These are phyloP conservation scores for Drosophila ercepeae DNA, from an alignment of 1,140 invertebrate species.

Conservation along the genomic window DNA sequence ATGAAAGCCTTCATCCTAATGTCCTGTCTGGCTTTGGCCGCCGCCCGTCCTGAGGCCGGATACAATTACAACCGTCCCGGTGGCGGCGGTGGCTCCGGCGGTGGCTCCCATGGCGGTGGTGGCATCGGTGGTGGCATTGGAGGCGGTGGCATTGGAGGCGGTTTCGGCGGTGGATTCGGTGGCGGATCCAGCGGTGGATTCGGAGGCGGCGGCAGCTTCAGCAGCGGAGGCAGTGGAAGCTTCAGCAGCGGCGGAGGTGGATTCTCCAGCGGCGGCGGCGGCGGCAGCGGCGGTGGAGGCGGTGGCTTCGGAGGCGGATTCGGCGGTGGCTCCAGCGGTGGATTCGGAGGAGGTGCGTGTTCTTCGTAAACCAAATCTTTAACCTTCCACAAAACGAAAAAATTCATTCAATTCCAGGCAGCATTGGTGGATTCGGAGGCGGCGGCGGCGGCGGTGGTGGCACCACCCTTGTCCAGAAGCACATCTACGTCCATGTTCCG, in stretches of 20 bases:
- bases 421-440: conserved; percentile 77
- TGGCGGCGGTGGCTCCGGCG: conserved; percentile 78
- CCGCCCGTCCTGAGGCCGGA: conserved; percentile 86
- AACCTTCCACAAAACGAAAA: background rate
- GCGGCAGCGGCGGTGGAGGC: conserved; percentile 41
- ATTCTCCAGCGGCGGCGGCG: conserved; percentile 47
- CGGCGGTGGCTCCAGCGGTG: conserved; percentile 56
- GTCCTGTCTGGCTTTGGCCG: conserved; percentile 86
- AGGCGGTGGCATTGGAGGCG: conserved; percentile 53
- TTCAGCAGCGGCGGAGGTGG: conserved; percentile 35
- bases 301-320: conserved; percentile 28
- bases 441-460: conserved; percentile 84
- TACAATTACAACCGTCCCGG: conserved; percentile 86
- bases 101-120: conserved; percentile 34
- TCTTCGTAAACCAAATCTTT: background rate
- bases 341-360: conserved; percentile 73
- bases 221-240: conserved; percentile 39
- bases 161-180: conserved; percentile 43
- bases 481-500: conserved; percentile 92
- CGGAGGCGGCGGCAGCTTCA: conserved; percentile 17
- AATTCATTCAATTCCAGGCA: conserved; percentile 54
- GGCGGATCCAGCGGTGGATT: conserved; percentile 50
- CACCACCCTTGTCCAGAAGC: conserved; percentile 88
- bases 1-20: conserved; percentile 85
- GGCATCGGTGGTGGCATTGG: conserved; percentile 39